Base-by-base conservation (phyloP, 2,113 vertebrate genomes). In the Engystomops pustulosus region DNA sequence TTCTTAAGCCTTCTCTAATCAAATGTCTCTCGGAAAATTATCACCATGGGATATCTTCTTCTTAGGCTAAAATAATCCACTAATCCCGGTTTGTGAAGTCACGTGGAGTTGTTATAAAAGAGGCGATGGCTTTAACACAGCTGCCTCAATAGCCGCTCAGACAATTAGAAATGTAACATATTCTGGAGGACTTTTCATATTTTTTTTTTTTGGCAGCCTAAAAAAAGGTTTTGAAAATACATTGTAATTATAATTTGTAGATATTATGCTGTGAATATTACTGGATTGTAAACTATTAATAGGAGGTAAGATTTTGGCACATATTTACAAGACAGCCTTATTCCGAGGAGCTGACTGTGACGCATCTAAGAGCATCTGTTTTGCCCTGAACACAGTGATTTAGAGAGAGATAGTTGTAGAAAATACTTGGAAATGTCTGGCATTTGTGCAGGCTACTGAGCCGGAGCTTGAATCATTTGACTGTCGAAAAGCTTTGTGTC, bases 241-340 rank as follows among this genome's bases (percentile, higher is more conserved):
- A 53, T 58, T 78, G 75, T 78, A 78, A 78, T 78, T 78, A 78
- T 78, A 55, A 78, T 78, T 78, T 78, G 75, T 77, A 14, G 17
- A 34, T 78, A 78, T 78, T 78, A 78, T 78, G 75, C 75, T 58
- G 75, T 17, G 75, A 55, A 78, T 78, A 60, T 78, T 58, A 78
- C 51, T 58, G 75, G 75, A 78, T 78, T 78, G 75, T 60, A 58
- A 60, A 78, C 75, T 78, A 78, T 78, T 78, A 78, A 78, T 78
- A 78, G 75, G 51, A 78, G 36, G 75, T 78, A 78, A 58, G 51
- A 78, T 58, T 34, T 78, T 78, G 75, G 75, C 75, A 78, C 75
- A 41, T 34, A 78, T 41, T 58, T 41, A 15, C 34, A 78, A 58
- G 51, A 38, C 32, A 14, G 72, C 47, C 72, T 25, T 41, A 78